These are phyloP conservation scores for Idaea biselata DNA, from an alignment of 2,888 invertebrate species.

Conservation along the genomic window DNA sequence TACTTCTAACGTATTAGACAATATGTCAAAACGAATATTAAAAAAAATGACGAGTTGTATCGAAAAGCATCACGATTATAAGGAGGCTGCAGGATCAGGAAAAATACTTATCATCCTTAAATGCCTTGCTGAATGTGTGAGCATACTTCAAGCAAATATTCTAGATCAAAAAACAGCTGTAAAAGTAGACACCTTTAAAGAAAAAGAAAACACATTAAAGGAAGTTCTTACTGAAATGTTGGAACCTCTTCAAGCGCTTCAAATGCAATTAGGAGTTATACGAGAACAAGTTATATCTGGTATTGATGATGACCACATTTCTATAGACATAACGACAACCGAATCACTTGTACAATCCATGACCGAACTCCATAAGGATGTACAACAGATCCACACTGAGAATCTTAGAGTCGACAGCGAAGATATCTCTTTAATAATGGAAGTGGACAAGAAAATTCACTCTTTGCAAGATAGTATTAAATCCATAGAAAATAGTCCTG, in stretches of 20 bases:
- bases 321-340: conserved; percentile 53
- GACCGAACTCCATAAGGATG: conserved; percentile 59
- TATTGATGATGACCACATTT: conserved; percentile 49
- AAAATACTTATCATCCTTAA: conserved; percentile 59
- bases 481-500: conserved; percentile 47
- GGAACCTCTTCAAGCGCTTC: conserved; percentile 54
- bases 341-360: conserved; percentile 61
- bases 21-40: conserved; percentile 33
- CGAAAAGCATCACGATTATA: conserved; percentile 53
- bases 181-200: conserved; percentile 33
- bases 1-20: conserved; percentile 25
- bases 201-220: conserved; percentile 44
- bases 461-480: conserved; percentile 56
- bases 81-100: conserved; percentile 51
- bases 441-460: conserved; percentile 60
- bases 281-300: conserved; percentile 57
- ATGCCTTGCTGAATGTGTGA: conserved; percentile 60
- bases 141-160: conserved; percentile 45
- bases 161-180: conserved; percentile 27
- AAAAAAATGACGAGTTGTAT: conserved; percentile 44
- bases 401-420: conserved; percentile 38
- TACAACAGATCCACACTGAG: conserved; percentile 47
- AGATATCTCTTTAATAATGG: conserved; percentile 51
- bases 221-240: conserved; percentile 52
- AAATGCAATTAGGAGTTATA: conserved; percentile 51